Conservation (phyloP, 2,113 vertebrate species). For the Dolichotis patagonum region DNA sequence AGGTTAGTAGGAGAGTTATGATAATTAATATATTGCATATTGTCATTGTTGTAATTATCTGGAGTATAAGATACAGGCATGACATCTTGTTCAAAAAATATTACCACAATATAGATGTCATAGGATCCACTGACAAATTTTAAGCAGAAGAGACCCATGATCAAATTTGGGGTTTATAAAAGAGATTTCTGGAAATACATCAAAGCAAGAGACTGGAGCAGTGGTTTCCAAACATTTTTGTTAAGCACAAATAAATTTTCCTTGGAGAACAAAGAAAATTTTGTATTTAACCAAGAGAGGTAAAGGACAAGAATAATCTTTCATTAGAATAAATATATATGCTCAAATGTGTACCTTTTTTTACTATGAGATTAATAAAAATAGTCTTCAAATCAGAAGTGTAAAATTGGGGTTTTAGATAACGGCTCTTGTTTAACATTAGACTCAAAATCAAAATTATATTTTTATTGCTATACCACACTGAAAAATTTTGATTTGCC, state of each 20-base stretch:
- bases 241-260: not conserved
- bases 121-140: not conserved
- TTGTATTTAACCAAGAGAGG: not conserved
- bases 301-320: not conserved
- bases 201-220: conserved; percentile 4
- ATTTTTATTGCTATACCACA: not conserved
- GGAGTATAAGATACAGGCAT: too few species aligned
- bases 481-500: conserved; percentile 11
- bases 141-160: conserved; percentile 29
- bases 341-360: conserved; percentile 5
- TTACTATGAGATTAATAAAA: conserved; percentile 25
- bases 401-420: not conserved
- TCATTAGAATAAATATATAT: conserved; percentile 53
- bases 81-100: too few species aligned
- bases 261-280: conserved; percentile 11
- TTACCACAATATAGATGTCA: not conserved
- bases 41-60: too few species aligned
- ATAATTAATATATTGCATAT: too few species aligned
- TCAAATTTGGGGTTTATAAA: conserved; percentile 38
- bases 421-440: not conserved
- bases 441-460: not conserved
- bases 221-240: not conserved
- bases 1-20: too few species aligned
- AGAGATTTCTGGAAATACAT: conserved; percentile 9
- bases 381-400: conserved; percentile 27